phyloP scores from a whole-genome alignment of 35 echinoderm and acorn worm species.

The Anneissia japonica region DNA sequence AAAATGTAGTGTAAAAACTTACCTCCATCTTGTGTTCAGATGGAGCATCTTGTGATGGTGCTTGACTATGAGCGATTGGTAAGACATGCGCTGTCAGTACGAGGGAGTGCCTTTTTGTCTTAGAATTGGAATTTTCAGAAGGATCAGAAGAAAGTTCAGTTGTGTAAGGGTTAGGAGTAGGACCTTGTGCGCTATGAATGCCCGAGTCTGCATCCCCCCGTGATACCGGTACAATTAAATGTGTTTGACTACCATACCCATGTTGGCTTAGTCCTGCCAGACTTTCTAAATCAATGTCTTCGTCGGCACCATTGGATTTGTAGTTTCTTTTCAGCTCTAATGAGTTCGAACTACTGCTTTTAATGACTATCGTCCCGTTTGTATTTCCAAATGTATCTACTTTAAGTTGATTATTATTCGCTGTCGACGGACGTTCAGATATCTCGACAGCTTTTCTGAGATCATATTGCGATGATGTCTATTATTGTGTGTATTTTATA shows the following conservation, averaged over 20 bases:
- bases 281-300: slow-evolving; percentile 44
- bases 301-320: neutral
- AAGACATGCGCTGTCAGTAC: neutral
- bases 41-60: neutral
- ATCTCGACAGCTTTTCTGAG: slow-evolving; percentile 25
- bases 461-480: slow-evolving; percentile 70
- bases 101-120: slow-evolving; percentile 33
- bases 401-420: neutral
- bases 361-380: neutral
- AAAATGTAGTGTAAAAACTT: no score
- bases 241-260: slow-evolving; percentile 68
- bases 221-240: slow-evolving; percentile 21
- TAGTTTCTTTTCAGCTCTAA: neutral
- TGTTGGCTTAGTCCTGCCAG: slow-evolving; percentile 54
- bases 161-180: slow-evolving; percentile 63
- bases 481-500: neutral
- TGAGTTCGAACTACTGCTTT: neutral
- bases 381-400: neutral
- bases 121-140: slow-evolving; percentile 15
- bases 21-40: neutral
- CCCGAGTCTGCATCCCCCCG: slow-evolving; percentile 71
- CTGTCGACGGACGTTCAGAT: neutral
- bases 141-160: slow-evolving; percentile 53
- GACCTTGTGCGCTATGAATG: slow-evolving; percentile 88
- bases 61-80: neutral